Conservation (phyloP, 2,797 vertebrate genomes). For the Balearica regulorum region DNA sequence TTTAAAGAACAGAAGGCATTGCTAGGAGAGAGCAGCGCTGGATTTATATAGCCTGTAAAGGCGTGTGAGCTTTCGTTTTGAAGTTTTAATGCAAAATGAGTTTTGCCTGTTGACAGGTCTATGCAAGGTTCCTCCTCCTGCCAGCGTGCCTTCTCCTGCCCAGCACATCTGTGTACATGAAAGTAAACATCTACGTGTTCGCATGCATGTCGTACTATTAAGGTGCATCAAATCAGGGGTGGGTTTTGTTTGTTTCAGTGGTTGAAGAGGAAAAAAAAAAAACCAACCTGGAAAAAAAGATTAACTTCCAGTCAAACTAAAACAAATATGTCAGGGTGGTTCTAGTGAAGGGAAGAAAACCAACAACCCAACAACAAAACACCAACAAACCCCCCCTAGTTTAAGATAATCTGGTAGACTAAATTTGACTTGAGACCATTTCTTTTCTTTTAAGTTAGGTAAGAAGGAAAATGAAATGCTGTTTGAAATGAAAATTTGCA, state of each 20-base stretch:
- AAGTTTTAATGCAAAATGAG: neutral
- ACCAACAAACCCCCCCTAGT: neutral
- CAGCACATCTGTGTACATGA: neutral
- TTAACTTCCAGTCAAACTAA: neutral
- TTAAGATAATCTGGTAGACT: neutral
- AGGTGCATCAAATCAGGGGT: neutral
- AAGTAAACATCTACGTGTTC: slow-evolving; percentile 36
- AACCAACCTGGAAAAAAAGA: neutral
- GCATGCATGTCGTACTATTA: neutral
- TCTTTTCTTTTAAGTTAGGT: neutral
- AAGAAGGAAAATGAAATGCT: neutral
- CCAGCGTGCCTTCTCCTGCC: neutral
- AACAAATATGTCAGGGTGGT: neutral
- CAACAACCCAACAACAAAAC: neutral
- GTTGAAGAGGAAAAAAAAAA: neutral
- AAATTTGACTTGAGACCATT: neutral
- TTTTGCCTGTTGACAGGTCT: neutral
- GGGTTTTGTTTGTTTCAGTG: slow-evolving; percentile 5
- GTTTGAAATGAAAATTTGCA: slow-evolving; percentile 41
- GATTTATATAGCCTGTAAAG: neutral
- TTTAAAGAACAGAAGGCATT: neutral
- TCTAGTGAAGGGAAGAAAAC: neutral
- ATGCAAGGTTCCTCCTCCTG: neutral
- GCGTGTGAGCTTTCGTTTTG: neutral
- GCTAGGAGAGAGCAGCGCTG: fast-evolving